phyloP scores from a whole-genome alignment of 2,888 invertebrate species.

The Hemaris fuciformis region DNA sequence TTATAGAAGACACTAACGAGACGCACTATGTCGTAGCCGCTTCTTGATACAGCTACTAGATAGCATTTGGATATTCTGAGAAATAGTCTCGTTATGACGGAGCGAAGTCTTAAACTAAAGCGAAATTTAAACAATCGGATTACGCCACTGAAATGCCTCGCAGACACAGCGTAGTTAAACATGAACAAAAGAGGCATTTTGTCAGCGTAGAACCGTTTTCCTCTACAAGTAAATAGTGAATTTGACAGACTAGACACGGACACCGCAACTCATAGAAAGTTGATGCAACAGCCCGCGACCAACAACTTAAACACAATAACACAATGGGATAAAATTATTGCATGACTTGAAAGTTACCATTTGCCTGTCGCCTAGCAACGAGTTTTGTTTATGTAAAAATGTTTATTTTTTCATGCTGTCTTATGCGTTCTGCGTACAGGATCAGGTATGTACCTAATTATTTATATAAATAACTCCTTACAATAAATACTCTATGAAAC shows the following conservation, averaged over 20 bases:
- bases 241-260: conserved; percentile 44
- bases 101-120: conserved; percentile 14
- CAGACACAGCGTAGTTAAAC: conserved; percentile 26
- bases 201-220: conserved; percentile 30
- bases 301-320: conserved; percentile 57
- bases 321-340: conserved; percentile 58
- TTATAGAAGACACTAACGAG: conserved; percentile 68
- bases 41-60: conserved; percentile 42
- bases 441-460: conserved; percentile 72
- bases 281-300: conserved; percentile 40
- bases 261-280: conserved; percentile 63
- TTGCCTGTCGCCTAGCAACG: background rate
- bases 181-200: conserved; percentile 35
- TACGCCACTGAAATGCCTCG: conserved; percentile 30
- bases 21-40: conserved; percentile 42
- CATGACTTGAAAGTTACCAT: conserved; percentile 54
- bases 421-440: conserved; percentile 43
- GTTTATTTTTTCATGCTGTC: conserved; percentile 62
- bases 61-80: conserved; percentile 35
- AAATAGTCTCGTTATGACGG: conserved; percentile 15
- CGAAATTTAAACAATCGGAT: conserved; percentile 26
- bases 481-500: background rate
- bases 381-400: conserved; percentile 3
- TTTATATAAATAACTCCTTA: background rate
- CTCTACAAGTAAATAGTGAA: conserved; percentile 42